Percentiles rank a stretch among this genome's conserved stretches.
Conservation (phyloP, 2,797 vertebrate genomes). For the Phoebastria nigripes region DNA sequence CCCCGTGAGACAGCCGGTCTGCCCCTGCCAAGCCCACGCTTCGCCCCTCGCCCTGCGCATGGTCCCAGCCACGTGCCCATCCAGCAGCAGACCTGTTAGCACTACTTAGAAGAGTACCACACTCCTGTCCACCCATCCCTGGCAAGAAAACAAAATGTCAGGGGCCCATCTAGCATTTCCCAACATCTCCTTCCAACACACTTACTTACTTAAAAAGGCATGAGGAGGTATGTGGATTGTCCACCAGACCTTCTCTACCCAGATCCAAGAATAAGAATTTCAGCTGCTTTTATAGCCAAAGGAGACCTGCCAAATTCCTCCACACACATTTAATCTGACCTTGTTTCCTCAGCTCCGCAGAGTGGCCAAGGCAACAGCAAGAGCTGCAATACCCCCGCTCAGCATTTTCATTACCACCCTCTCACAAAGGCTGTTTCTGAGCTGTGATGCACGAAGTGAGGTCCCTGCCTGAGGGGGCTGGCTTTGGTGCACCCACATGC, state of each 20-base stretch:
- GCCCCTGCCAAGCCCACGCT: not conserved
- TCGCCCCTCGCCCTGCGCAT: not conserved
- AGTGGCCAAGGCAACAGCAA: not conserved
- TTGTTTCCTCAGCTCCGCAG: slow-evolving; percentile 6
- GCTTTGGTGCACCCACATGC: not conserved
- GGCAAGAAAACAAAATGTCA: not conserved
- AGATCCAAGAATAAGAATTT: slow-evolving; percentile 47
- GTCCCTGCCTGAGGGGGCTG: not conserved
- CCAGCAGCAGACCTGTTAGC: not conserved
- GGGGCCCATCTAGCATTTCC: not conserved
- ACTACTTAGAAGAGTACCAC: not conserved
- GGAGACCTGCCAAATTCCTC: slow-evolving; percentile 52
- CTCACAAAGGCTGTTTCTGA: not conserved
- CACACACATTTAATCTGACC: slow-evolving; percentile 37
- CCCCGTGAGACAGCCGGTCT: not conserved
- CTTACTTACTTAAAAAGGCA: slow-evolving; percentile 8
- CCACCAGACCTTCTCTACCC: slow-evolving; percentile 17
- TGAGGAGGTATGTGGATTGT: not conserved
- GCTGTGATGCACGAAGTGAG: not conserved
- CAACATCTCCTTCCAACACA: not conserved
- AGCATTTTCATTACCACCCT: not conserved
- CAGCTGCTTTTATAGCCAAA: slow-evolving; percentile 39
- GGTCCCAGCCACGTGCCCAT: not conserved
- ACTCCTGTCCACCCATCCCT: not conserved
- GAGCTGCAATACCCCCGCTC: not conserved